Conservation (phyloP, 1,140 invertebrate genomes). For the Acromyrmex echinatior region DNA sequence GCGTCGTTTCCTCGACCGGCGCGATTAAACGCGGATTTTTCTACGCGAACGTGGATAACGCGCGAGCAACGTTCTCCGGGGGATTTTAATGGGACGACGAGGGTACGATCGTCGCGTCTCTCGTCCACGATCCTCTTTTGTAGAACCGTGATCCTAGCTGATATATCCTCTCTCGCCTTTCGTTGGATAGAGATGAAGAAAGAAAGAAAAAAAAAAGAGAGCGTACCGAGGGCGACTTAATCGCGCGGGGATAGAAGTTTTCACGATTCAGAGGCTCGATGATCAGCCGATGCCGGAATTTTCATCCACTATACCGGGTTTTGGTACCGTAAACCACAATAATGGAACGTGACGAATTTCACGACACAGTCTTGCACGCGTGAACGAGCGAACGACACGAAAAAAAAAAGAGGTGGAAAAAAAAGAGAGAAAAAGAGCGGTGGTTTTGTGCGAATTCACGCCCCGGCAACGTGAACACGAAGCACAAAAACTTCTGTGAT, state of each 20-base stretch:
- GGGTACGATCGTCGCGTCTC: conserved; percentile 27
- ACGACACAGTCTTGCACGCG: conserved; percentile 13
- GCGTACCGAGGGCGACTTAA: not conserved
- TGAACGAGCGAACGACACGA: not conserved
- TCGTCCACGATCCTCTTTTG: conserved; percentile 18
- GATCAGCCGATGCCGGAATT: conserved; percentile 41
- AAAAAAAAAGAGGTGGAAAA: conserved; percentile 11
- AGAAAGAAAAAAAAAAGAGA: not conserved
- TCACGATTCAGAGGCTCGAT: conserved; percentile 15
- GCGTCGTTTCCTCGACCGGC: conserved; percentile 51
- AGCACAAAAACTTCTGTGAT: conserved; percentile 59
- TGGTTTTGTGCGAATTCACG: conserved; percentile 33
- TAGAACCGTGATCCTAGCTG: conserved; percentile 35
- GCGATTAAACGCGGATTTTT: conserved; percentile 60
- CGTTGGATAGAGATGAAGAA: not conserved
- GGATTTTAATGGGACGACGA: conserved; percentile 53
- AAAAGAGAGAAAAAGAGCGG: conserved; percentile 8
- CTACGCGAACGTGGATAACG: conserved; percentile 40
- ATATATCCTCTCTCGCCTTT: not conserved
- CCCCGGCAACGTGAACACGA: conserved; percentile 32
- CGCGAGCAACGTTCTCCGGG: conserved; percentile 12
- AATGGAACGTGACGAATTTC: conserved; percentile 60
- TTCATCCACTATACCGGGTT: conserved; percentile 21
- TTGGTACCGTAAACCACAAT: conserved; percentile 50
- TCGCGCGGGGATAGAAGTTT: conserved; percentile 38